phyloP scores from a whole-genome alignment of 1,140 invertebrate genomes.

The Papilio polytes region DNA sequence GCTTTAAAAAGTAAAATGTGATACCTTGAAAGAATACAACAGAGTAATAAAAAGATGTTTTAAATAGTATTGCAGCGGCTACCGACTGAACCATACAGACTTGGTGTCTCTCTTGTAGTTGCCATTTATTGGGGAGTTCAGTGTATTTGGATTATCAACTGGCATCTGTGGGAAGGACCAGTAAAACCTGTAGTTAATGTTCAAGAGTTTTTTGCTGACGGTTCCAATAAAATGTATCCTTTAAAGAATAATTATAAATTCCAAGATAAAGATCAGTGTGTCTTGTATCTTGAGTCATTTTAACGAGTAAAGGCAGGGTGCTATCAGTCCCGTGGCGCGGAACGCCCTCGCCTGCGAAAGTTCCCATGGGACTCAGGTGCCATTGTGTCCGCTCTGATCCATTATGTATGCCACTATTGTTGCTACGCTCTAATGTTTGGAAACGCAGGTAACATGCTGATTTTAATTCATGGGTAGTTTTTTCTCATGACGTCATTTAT shows the following conservation, averaged over 20 bases:
- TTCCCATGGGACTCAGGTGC: slow-evolving; percentile 64
- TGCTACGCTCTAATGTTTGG: slow-evolving; percentile 13
- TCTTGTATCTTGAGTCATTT: slow-evolving; percentile 24
- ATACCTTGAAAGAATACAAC: not conserved
- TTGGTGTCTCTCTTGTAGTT: no score
- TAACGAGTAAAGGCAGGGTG: slow-evolving; percentile 30
- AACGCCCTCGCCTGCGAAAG: slow-evolving; percentile 61
- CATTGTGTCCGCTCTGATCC: slow-evolving; percentile 53
- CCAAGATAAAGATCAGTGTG: slow-evolving; percentile 14
- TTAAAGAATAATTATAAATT: slow-evolving; percentile 9
- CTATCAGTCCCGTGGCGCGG: slow-evolving; percentile 49
- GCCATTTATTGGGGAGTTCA: no score
- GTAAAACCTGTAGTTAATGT: no score
- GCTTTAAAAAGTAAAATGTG: not conserved
- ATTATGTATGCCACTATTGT: slow-evolving; percentile 62
- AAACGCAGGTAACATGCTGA: slow-evolving; percentile 15
- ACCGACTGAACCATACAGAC: no score
- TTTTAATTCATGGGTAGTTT: not conserved
- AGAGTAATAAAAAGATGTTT: not conserved
- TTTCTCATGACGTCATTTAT: not conserved
- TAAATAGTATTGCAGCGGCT: no score
- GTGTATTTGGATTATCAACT: no score
- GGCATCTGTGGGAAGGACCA: no score
- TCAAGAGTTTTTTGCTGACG: not conserved
- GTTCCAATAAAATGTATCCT: not conserved